Evolutionary conservation across 2,888 invertebrate genomes (phyloP).

Genomic region (Muschampia plurimacula): DNA sequence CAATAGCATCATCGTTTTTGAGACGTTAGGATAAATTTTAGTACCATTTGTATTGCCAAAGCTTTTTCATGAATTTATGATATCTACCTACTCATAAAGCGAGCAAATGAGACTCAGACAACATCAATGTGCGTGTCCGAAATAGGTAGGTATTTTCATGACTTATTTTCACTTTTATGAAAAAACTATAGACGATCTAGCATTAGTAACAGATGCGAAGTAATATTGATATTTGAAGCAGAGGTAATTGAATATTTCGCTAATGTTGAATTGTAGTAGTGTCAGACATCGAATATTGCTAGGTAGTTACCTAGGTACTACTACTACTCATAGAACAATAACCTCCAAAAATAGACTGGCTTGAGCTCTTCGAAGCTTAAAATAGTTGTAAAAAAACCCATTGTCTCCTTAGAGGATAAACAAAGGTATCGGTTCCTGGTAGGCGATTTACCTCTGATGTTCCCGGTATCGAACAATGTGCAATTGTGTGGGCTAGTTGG

Average conservation of each 20-base stretch:
- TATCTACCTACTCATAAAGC: too few relatives aligned
- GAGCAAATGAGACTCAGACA: too few relatives aligned
- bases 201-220: neutral
- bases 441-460: slow-evolving; percentile 62
- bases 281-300: neutral
- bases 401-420: slow-evolving; percentile 70
- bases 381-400: slow-evolving; percentile 63
- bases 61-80: too few relatives aligned
- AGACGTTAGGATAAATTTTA: too few relatives aligned
- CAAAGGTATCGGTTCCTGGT: slow-evolving; percentile 70
- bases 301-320: neutral
- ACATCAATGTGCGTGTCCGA: too few relatives aligned
- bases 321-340: slow-evolving; percentile 56
- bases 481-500: slow-evolving; percentile 55
- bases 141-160: too few relatives aligned
- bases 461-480: slow-evolving; percentile 71
- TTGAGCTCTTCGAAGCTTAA: slow-evolving; percentile 55
- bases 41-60: too few relatives aligned
- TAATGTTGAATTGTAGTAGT: neutral
- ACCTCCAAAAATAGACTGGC: slow-evolving; percentile 61
- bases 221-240: neutral
- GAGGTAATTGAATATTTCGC: neutral
- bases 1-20: too few relatives aligned
- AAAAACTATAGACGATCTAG: too few relatives aligned
- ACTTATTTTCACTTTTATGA: too few relatives aligned